phyloP scores from a whole-genome alignment of 2,797 vertebrate species.

The Labroides dimidiatus region DNA sequence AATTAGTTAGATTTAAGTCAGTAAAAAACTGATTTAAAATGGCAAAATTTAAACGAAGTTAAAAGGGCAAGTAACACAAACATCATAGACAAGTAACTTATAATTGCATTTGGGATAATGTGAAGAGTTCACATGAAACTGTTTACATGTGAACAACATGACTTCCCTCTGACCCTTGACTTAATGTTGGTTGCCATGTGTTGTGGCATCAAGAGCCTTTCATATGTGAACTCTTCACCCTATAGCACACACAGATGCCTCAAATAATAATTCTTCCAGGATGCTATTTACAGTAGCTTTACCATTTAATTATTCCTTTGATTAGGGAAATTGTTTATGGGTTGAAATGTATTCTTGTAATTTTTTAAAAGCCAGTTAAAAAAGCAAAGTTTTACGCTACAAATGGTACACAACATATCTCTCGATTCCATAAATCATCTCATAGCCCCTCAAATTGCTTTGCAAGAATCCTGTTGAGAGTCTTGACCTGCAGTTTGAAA shows the following conservation, averaged over 20 bases:
- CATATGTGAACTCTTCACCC: constrained; percentile 11
- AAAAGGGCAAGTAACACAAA: background rate
- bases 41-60: background rate
- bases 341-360: background rate
- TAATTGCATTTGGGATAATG: background rate
- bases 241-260: background rate
- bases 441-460: constrained; percentile 18
- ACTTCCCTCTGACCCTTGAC: background rate
- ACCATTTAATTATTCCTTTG: constrained; percentile 1
- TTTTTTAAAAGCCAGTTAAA: background rate
- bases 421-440: constrained; percentile 42
- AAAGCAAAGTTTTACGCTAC: background rate
- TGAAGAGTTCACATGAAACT: constrained; percentile 19
- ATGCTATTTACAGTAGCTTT: constrained; percentile 1
- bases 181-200: background rate
- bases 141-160: background rate
- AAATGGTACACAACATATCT: constrained; percentile 7
- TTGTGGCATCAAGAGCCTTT: constrained; percentile 8
- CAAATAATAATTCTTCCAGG: background rate
- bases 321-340: background rate
- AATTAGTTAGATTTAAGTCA: background rate
- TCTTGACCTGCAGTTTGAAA: constrained; percentile 39
- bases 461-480: constrained; percentile 18
- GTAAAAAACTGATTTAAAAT: background rate
- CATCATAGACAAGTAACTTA: background rate